These are phyloP conservation scores for Ophthalmolycus amberensis DNA, from an alignment of 2,113 vertebrate species.

Conservation along the genomic window DNA sequence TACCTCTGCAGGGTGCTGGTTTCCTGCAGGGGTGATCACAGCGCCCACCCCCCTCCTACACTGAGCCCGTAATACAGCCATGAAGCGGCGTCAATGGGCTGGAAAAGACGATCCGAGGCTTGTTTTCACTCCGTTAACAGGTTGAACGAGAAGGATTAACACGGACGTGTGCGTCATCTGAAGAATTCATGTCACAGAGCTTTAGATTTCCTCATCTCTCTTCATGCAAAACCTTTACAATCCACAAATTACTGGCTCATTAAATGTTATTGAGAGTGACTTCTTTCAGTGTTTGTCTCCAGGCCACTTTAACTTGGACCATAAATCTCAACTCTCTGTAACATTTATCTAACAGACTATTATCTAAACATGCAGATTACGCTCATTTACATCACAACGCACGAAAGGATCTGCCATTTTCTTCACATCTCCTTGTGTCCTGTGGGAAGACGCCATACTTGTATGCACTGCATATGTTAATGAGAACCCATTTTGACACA, in stretches of 20 bases:
- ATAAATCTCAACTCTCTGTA: constrained; percentile 46
- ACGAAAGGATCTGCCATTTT: constrained; percentile 38
- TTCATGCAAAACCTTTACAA: not conserved
- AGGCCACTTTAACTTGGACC: not conserved
- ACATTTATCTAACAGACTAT: constrained; percentile 45
- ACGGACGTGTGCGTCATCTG: constrained; percentile 49
- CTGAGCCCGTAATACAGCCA: constrained; percentile 60
- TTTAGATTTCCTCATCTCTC: not conserved
- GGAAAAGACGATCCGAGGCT: constrained; percentile 54
- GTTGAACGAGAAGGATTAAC: constrained; percentile 68
- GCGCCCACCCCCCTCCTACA: constrained; percentile 54
- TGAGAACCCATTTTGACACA: constrained; percentile 18
- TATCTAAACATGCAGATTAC: constrained; percentile 54
- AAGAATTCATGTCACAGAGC: constrained; percentile 18
- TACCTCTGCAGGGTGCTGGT: constrained; percentile 74
- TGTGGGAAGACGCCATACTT: constrained; percentile 17
- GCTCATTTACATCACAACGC: constrained; percentile 64
- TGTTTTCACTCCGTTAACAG: constrained; percentile 75
- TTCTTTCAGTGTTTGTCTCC: not conserved
- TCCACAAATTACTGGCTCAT: not conserved
- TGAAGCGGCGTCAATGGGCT: constrained; percentile 66
- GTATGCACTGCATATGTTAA: constrained; percentile 8
- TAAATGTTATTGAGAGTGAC: not conserved
- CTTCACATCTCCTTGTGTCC: constrained; percentile 37
- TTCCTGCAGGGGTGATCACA: constrained; percentile 79